Percentiles rank a stretch among this genome's conserved stretches.
phyloP scores from a whole-genome alignment of 2,113 vertebrate genomes.

The Columbina picui region DNA sequence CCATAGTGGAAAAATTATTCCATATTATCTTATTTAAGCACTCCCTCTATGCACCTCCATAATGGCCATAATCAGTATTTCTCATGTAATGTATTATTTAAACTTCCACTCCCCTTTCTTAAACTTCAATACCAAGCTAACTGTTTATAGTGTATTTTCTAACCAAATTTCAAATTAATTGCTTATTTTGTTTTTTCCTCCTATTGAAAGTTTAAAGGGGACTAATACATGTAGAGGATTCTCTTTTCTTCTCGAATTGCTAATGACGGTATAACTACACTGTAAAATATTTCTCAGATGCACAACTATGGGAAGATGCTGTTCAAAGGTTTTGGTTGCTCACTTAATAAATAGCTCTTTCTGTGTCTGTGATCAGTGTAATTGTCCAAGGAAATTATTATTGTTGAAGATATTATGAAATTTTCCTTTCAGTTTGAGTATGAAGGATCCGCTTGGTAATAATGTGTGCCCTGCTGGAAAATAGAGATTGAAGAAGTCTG shows the following conservation, averaged over 20 bases:
- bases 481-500: background rate
- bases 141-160: background rate
- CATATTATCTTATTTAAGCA: background rate
- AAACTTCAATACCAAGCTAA: background rate
- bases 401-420: background rate
- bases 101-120: background rate
- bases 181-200: background rate
- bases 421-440: background rate
- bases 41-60: background rate
- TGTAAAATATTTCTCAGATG: background rate
- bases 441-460: background rate
- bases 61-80: background rate
- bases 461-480: background rate
- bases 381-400: background rate
- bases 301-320: background rate
- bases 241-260: background rate
- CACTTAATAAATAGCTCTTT: background rate
- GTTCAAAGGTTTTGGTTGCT: background rate
- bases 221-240: background rate
- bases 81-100: background rate
- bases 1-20: background rate
- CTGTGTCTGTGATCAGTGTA: background rate
- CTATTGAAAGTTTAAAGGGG: accelerated
- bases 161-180: background rate
- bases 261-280: background rate